These are phyloP conservation scores for Drosophila sturtevanti DNA, from an alignment of 1,140 invertebrate species.

Conservation along the genomic window DNA sequence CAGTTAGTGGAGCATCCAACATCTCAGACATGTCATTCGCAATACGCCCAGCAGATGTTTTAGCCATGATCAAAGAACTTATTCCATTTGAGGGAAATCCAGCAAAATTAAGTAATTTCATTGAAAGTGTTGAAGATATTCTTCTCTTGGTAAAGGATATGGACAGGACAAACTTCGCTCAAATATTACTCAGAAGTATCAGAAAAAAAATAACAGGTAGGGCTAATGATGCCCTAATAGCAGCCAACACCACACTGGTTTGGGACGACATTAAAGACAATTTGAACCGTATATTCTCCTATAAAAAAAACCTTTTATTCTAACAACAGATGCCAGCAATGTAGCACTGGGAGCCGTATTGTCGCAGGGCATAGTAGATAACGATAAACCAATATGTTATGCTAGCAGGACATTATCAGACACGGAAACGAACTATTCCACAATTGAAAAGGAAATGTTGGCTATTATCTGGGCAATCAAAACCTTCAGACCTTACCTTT, in stretches of 20 bases:
- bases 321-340: slow-evolving; percentile 20
- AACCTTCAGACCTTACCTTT: slow-evolving; percentile 19
- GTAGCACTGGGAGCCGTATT: slow-evolving; percentile 4
- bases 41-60: too few species aligned
- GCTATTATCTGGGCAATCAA: neutral
- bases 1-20: too few species aligned
- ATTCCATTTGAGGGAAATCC: too few species aligned
- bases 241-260: slow-evolving; percentile 2
- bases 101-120: too few species aligned
- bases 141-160: too few species aligned
- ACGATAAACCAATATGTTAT: slow-evolving; percentile 15
- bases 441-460: slow-evolving; percentile 25
- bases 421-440: slow-evolving; percentile 19
- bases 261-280: too few species aligned
- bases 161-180: too few species aligned
- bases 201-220: too few species aligned
- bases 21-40: too few species aligned
- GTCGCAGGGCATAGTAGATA: neutral
- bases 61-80: too few species aligned
- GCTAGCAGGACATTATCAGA: slow-evolving; percentile 15
- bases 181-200: too few species aligned
- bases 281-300: neutral
- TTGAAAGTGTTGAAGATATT: too few species aligned
- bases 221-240: slow-evolving; percentile 10
- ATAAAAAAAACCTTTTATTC: slow-evolving; percentile 4